Base-by-base conservation (phyloP, 2,797 vertebrate species). In the Octomys mimax region DNA sequence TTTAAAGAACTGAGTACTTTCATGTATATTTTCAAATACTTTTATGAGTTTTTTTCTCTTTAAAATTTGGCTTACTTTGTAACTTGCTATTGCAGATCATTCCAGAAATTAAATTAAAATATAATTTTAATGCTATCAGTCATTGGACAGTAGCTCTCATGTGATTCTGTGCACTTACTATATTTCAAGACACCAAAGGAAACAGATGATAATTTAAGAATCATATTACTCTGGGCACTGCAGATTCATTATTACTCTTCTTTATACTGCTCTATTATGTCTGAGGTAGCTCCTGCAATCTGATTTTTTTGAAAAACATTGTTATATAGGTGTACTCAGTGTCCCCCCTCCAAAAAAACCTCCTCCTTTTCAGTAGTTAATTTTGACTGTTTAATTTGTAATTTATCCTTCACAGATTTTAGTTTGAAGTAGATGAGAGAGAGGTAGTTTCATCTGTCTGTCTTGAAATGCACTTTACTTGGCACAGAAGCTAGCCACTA, bases 101-200 rank as follows among this genome's bases (percentile, higher is more conserved):
- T 66, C 80, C 91, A 93, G 89, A 97, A 96, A 96, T 93, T 91
- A 97, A 96, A 96, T 93, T 91, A 84, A 57, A 95, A 89, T 95
- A 64, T 94, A 95, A 77, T 95, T 91, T 54, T 89, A 87, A 93
- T 85, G 22, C 39, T 81, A 19, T 81, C 80, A 66, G n/a, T 95
- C 54, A 89, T 42, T 91, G 78, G 68, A 77, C 66, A 89, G 0
- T 94, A 91, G 57, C 59, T 95, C 2, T 84, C 93, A 64, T 49
- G 21, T 81, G 52, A 12, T 24, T 83, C 96, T 59, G 64, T 89
- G 36, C 14, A 33, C 84, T 92, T 94, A 42, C 54, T 92, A 62
- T 87, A 95, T 92, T 87, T 92, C 68, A 92, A 75, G 82, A 42
- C 68, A 95, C 36, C 52, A 9, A 49, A 83, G 91, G 62, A 97